Evolutionary conservation across 2,113 vertebrate species (phyloP).

Genomic region (Upupa epops): DNA sequence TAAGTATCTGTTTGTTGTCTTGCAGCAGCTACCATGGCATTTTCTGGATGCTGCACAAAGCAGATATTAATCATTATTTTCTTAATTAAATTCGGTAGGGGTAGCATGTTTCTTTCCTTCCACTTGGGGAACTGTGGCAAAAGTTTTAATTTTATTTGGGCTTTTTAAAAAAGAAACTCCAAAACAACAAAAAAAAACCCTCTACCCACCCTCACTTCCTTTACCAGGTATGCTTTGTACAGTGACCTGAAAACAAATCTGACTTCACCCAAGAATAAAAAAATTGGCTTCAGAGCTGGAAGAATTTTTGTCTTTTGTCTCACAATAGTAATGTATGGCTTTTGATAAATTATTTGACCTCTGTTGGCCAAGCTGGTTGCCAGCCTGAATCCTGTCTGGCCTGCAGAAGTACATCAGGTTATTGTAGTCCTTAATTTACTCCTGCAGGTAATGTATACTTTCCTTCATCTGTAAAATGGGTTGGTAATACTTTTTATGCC

Average conservation of each 20-base stretch:
- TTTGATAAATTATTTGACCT: neutral
- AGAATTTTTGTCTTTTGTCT: neutral
- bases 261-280: neutral
- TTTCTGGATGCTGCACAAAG: neutral
- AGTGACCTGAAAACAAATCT: neutral
- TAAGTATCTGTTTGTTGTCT: neutral
- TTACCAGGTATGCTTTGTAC: neutral
- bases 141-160: neutral
- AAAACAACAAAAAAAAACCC: neutral
- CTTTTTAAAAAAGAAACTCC: neutral
- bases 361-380: neutral
- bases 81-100: neutral
- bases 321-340: neutral
- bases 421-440: neutral
- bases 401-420: neutral
- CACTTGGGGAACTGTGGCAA: neutral
- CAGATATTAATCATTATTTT: neutral
- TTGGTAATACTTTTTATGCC: neutral
- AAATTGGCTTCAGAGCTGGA: fast-evolving
- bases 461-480: neutral
- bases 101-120: neutral
- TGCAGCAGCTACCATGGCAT: neutral
- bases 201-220: fast-evolving
- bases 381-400: neutral
- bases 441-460: neutral